Base-by-base conservation (phyloP, 2,888 invertebrate species). In the Drosophila demipolita region DNA sequence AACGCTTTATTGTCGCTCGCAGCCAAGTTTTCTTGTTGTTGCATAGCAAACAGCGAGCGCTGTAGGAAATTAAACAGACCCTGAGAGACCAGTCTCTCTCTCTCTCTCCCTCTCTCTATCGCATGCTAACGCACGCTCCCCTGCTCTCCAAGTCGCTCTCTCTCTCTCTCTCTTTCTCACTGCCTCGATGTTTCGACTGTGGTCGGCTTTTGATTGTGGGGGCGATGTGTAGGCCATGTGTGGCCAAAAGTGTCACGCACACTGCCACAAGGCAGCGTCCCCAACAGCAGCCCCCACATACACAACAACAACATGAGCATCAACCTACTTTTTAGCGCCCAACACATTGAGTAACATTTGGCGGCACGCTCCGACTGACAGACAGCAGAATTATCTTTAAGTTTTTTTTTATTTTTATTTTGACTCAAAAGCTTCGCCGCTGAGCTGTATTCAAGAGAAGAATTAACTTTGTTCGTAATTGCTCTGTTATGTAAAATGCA, bases 341-440 rank as follows among this genome's bases (percentile, higher is more conserved):
- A 79, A 71, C 70, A 75, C 82, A 87, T 87, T 87, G 86, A 84
- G 88, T 82, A 87, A 87, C 86, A 79, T 75, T 75, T 79, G 87
- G 75, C 75, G 71, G 58, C 55, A 53, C 62, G 58, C 67, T 62
- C 58, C 61, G 49, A 66, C 32, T 32, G 45, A 66, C 32, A 57
- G 29, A 38, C 36, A 17, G 23, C 55, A 55, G 32, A 8, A 57
- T 40, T 42, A 57, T 57, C 57, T 57, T 32, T 17, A 23, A 15
- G 45, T 23, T 15, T 20, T 42, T 38, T 26, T 26, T 36, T 29
- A 15, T 55, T 12, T 12, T 20, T 11, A 23, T 23, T 26, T 29
- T 12, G 15, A 12, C n/a, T 57, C n/a, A 40, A 55, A 38, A 40
- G 38, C 26, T 38, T 23, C 45, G 15, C 45, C 15, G 23, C 23